Evolutionary conservation across 2,113 vertebrate genomes (phyloP).

Genomic region (Bos taurus): DNA sequence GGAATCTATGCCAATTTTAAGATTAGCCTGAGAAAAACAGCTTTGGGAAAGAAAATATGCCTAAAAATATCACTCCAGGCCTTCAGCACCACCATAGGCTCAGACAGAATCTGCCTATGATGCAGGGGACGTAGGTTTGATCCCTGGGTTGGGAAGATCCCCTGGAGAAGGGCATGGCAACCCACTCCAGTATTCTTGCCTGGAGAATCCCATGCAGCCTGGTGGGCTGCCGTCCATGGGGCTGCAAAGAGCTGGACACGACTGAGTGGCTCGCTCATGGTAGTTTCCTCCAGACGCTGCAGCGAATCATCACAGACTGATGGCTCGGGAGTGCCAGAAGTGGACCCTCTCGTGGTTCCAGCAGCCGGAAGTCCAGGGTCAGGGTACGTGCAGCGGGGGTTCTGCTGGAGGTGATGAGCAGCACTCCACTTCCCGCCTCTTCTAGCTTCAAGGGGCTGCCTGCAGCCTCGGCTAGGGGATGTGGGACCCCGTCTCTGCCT

Average conservation of each 20-base stretch:
- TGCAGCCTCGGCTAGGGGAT: not conserved
- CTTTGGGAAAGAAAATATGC: not conserved
- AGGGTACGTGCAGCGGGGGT: fast-evolving
- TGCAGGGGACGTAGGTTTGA: not conserved
- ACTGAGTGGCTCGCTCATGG: not conserved
- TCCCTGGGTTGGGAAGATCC: not conserved
- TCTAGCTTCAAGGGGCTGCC: not conserved
- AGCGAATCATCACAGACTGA: not conserved
- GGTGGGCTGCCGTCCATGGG: not conserved
- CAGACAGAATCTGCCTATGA: not conserved
- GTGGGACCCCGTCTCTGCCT: not conserved
- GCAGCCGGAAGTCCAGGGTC: not conserved
- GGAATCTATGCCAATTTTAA: not conserved
- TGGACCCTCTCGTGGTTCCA: not conserved
- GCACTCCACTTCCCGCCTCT: not conserved
- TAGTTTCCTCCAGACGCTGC: not conserved
- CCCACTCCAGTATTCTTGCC: not conserved
- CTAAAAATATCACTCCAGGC: not conserved
- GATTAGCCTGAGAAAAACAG: not conserved
- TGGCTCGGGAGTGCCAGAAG: not conserved
- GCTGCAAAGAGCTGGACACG: not conserved
- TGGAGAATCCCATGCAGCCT: not conserved
- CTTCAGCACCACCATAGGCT: not conserved
- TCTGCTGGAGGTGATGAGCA: not conserved
- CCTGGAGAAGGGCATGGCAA: not conserved